phyloP scores from a whole-genome alignment of 2,113 vertebrate species.

The Callionymus lyra region DNA sequence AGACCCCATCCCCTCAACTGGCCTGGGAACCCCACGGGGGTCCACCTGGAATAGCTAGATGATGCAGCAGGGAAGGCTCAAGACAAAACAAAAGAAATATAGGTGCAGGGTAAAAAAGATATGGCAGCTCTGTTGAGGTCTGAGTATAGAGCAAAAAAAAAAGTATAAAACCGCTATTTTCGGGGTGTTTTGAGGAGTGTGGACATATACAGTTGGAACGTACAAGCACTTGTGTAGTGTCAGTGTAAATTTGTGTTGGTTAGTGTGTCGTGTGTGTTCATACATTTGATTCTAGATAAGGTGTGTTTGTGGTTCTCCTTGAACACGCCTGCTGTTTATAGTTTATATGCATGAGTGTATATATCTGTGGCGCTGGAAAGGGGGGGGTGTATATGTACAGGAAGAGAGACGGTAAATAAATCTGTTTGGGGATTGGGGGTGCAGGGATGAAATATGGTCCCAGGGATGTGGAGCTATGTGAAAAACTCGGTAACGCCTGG shows the following conservation, averaged over 20 bases:
- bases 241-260: conserved; percentile 4
- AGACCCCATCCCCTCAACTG: too few relatives aligned
- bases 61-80: too few relatives aligned
- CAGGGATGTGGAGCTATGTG: conserved; percentile 73
- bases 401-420: conserved; percentile 70
- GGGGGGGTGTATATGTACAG: conserved; percentile 40
- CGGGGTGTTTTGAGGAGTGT: too few relatives aligned
- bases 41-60: too few relatives aligned
- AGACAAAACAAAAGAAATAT: too few relatives aligned
- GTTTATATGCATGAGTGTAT: conserved; percentile 22
- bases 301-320: conserved; percentile 23
- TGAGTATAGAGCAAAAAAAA: too few relatives aligned
- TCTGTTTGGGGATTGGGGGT: conserved; percentile 72
- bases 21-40: too few relatives aligned
- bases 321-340: conserved; percentile 20
- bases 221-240: background rate
- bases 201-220: too few relatives aligned
- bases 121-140: background rate
- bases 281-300: conserved; percentile 29
- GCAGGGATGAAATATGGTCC: conserved; percentile 71
- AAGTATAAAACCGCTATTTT: too few relatives aligned
- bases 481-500: conserved; percentile 69
- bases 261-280: conserved; percentile 27
- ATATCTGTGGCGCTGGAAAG: conserved; percentile 28
- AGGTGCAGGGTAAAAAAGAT: conserved; percentile 11